A percentile compares a stretch with the other conserved stretches of the same genome.
These are phyloP conservation scores for Agrotis ipsilon DNA, from an alignment of 2,888 invertebrate species.

Conservation along the genomic window DNA sequence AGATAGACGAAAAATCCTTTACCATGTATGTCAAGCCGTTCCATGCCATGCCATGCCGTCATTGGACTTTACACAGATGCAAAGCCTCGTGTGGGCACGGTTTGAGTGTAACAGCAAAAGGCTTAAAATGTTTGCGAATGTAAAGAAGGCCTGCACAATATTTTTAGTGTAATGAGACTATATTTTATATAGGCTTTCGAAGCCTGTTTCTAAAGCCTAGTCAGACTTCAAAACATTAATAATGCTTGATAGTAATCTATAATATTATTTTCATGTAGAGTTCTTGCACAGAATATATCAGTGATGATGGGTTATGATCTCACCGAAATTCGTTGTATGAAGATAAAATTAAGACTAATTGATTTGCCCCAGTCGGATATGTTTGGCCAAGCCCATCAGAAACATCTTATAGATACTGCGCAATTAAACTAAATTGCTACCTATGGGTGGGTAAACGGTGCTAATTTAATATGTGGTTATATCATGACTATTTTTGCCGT, in stretches of 20 bases:
- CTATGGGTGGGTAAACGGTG: constrained; percentile 7
- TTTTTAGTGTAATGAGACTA: neutral
- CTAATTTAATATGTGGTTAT: constrained; percentile 15
- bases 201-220: constrained; percentile 19
- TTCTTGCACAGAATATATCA: constrained; percentile 28
- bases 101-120: constrained; percentile 13
- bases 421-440: constrained; percentile 18
- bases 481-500: constrained; percentile 7
- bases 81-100: neutral
- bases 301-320: constrained; percentile 27
- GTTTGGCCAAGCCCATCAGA: constrained; percentile 3
- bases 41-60: too few species aligned
- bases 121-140: constrained; percentile 16
- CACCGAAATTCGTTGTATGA: constrained; percentile 33
- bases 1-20: too few species aligned
- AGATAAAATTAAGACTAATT: constrained; percentile 23
- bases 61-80: neutral
- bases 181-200: constrained; percentile 14
- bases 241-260: neutral
- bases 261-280: neutral
- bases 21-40: too few species aligned
- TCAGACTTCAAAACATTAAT: constrained; percentile 13
- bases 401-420: constrained; percentile 6
- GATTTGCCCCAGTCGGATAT: constrained; percentile 12
- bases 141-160: constrained; percentile 28